Conservation (phyloP, 2,113 vertebrate genomes). For the Sardina pilchardus region DNA sequence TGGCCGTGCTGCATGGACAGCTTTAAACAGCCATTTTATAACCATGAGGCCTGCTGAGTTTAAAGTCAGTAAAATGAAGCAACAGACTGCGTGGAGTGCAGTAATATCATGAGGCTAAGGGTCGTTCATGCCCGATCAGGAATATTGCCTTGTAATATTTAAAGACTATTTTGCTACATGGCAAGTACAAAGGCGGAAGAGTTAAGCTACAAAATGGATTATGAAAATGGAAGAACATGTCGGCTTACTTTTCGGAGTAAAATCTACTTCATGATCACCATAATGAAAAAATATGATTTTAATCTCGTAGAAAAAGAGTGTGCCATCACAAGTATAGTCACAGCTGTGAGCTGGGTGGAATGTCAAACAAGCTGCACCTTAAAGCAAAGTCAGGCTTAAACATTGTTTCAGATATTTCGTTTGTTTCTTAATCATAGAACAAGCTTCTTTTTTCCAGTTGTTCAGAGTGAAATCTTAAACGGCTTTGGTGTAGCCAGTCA, state of each 20-base stretch:
- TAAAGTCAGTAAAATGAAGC: not conserved
- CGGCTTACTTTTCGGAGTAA: too few relatives aligned
- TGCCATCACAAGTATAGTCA: not conserved
- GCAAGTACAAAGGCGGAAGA: not conserved
- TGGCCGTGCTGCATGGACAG: not conserved
- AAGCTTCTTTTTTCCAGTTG: too few relatives aligned
- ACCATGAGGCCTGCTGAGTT: not conserved
- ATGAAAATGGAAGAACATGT: too few relatives aligned
- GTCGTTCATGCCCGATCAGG: not conserved
- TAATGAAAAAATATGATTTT: not conserved
- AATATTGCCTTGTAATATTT: not conserved
- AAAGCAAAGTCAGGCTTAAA: not conserved
- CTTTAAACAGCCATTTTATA: slow-evolving; percentile 4
- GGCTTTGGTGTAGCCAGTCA: too few relatives aligned
- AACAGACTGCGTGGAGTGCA: not conserved
- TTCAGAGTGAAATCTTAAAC: too few relatives aligned
- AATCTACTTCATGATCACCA: too few relatives aligned
- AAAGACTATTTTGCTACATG: not conserved
- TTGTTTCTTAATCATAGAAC: too few relatives aligned
- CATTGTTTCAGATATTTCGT: not conserved
- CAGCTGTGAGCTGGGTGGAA: not conserved
- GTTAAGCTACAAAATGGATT: too few relatives aligned
- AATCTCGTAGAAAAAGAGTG: not conserved
- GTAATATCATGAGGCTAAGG: not conserved
- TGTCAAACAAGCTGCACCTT: not conserved